Evolutionary conservation across 2,888 invertebrate genomes (phyloP), one percentile per base, ranked within the genome.

Genomic region (Blomia tropicalis): DNA sequence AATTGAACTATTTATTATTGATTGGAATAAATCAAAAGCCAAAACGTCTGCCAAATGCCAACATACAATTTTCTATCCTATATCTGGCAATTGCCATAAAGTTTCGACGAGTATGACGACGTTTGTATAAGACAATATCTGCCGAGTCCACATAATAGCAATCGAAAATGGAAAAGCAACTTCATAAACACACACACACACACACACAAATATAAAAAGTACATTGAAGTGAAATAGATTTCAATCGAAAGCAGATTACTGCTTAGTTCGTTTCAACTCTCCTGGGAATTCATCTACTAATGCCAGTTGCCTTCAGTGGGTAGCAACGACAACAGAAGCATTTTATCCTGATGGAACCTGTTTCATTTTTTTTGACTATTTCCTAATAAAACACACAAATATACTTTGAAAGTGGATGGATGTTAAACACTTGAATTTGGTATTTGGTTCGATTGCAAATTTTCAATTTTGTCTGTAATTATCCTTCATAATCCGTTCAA

Each of bases 101-200:
- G 17, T 17, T 17, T 11, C 17, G 36, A 17, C 36, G 51, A 47
- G 51, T 22, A 41, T 14, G 41, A n/a, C 14, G 41, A 41, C 14
- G n/a, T 41, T 41, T 41, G 14, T 41, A 41, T 17, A 47, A 47
- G n/a, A 22, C 27, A 47, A 47, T 25, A 47, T 47, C 51, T 47
- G 27, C 7, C 22, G 51, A 47, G 23, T 27, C 51, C 27, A 47
- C 51, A 47, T n/a, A 47, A 47, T 47, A n/a, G 51, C 51, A 47
- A 47, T 47, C 51, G 51, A 47, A 47, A 47, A 47, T 47, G 51
- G 51, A 22, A 47, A 47, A 47, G 7, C 51, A 47, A 47, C 51
- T 25, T n/a, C 7, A n/a, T 27, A 22, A 47, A 47, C 51, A 47
- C 14, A 14, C 14, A 41, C 14, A 41, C 14, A 41, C 41, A 41